Evolutionary conservation across 1,140 invertebrate species (phyloP), one percentile per base, ranked within the genome.

Genomic region (Pseudomyrmex dendroicus): DNA sequence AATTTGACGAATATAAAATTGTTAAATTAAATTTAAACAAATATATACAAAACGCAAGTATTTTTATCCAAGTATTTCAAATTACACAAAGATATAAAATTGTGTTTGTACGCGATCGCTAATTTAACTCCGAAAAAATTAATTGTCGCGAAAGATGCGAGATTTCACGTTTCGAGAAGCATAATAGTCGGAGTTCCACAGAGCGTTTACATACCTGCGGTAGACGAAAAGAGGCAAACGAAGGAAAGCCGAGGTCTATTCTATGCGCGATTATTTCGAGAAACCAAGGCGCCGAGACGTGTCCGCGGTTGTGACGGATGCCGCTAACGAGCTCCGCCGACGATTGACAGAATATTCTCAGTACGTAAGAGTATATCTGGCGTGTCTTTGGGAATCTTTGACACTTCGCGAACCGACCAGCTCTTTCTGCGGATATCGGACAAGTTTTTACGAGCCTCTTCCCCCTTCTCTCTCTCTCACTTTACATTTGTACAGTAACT

Each of bases 281-380:
- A 88, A 89, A 84, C 73, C 84, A 82, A 85, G 88, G 80, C 89
- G 82, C 64, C 80, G 83, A 72, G 85, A 67, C 74, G 52, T 64
- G 84, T 86, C 73, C 84, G 74, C 74, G 66, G 84, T 70, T 83
- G 73, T 89, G 90, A 90, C 89, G 91, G 88, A 88, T 86, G 85
- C 86, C 73, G 87, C 90, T 93, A 93, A 93, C 91, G 92, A 92
- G 91, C 91, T 50, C 50, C 83, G 72, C 80, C 64, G 92, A 92
- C 84, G 92, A 93, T 92, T 92, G 92, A 93, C 92, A 86, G 89
- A 92, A 91, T 92, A 93, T 93, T 92, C 90, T 91, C 87, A 91
- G 90, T 91, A 64, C 84, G 82, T 82, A 84, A 86, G 73, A 74
- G 44, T 46, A 59, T 84, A 61, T 22, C 63, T 84, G 48, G 61